Conservation (phyloP, 2,113 vertebrate species). For the Microcebus jonahi region DNA sequence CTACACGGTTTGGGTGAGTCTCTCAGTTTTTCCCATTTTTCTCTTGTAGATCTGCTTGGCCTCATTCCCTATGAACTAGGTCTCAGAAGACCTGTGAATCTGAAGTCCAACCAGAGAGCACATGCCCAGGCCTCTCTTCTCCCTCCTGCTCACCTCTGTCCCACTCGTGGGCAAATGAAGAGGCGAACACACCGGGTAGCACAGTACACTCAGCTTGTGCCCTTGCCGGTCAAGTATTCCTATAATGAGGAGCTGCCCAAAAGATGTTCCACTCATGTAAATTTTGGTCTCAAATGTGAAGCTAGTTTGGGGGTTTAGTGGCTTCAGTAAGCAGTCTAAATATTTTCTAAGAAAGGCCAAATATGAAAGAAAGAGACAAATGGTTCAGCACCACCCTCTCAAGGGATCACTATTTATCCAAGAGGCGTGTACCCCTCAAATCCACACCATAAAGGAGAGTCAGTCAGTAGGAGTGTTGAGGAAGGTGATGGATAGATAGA, state of each 20-base stretch:
- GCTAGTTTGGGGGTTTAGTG: not conserved
- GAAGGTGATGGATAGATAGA: not conserved
- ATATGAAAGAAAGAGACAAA: not conserved
- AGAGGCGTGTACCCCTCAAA: not conserved
- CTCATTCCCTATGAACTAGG: not conserved
- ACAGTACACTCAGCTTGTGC: not conserved
- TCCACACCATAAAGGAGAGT: not conserved
- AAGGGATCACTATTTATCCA: not conserved
- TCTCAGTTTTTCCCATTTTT: not conserved
- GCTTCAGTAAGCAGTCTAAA: not conserved
- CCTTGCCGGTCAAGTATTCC: not conserved
- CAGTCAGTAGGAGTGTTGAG: not conserved
- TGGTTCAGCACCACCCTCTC: not conserved
- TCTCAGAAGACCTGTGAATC: not conserved
- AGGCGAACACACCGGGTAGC: not conserved
- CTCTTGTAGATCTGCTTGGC: not conserved
- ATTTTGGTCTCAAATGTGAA: not conserved
- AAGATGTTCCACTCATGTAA: not conserved
- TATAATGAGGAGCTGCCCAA: not conserved
- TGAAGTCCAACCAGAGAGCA: not conserved
- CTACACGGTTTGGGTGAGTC: not conserved
- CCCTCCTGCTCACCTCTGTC: not conserved
- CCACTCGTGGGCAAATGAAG: not conserved
- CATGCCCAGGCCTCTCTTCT: not conserved
- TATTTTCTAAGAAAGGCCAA: slow-evolving; percentile 6